A percentile compares a stretch with the other conserved stretches of the same genome.
These are phyloP conservation scores for Ploceus nigricollis DNA, from an alignment of 2,113 vertebrate genomes.

Conservation along the genomic window DNA sequence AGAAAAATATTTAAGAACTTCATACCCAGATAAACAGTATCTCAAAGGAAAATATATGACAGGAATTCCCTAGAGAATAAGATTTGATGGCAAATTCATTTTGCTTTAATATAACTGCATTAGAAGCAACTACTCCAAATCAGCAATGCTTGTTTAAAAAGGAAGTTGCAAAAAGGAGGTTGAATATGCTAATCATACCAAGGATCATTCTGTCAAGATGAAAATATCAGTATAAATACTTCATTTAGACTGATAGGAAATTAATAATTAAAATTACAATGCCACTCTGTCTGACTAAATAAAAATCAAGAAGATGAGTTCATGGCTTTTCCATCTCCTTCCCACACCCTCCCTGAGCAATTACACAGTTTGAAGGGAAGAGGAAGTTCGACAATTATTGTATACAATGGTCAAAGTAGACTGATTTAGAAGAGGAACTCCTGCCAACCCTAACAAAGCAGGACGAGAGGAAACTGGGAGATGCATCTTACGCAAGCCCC, in stretches of 20 bases:
- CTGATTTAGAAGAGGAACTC: constrained; percentile 11
- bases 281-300: not conserved
- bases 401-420: constrained; percentile 5
- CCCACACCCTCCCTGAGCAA: not conserved
- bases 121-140: not conserved
- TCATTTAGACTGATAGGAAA: not conserved
- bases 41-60: not conserved
- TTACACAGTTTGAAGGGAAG: not conserved
- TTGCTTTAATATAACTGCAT: not conserved
- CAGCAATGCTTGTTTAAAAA: not conserved
- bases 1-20: not conserved
- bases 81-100: not conserved
- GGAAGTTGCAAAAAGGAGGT: not conserved
- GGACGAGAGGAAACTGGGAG: not conserved
- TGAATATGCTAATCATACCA: not conserved
- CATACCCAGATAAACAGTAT: accelerated
- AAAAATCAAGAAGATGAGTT: not conserved
- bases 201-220: not conserved
- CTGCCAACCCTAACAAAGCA: constrained; percentile 12
- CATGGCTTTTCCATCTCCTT: constrained; percentile 12
- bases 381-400: not conserved
- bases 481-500: not conserved
- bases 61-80: not conserved
- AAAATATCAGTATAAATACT: not conserved
- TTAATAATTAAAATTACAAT: not conserved